phyloP scores from a whole-genome alignment of 1,140 invertebrate species.

The Drosophila kanapiae region DNA sequence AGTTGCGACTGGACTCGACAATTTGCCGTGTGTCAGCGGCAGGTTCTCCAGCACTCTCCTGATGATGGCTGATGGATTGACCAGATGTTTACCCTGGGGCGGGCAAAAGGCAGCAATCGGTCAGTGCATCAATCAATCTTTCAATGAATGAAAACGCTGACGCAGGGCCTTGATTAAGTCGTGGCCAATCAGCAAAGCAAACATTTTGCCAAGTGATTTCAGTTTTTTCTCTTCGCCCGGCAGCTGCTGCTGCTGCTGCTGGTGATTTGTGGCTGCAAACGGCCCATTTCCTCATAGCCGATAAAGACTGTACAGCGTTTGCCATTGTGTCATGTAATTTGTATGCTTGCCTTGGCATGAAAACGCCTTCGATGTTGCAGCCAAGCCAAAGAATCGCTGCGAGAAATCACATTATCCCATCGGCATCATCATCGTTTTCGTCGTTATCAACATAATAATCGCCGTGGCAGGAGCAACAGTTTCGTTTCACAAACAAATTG shows the following conservation, averaged over 20 bases:
- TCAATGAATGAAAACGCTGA: conserved; percentile 58
- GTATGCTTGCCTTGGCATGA: conserved; percentile 42
- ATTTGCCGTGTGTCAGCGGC: conserved; percentile 52
- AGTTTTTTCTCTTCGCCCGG: not conserved
- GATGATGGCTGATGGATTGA: conserved; percentile 55
- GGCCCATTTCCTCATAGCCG: conserved; percentile 15
- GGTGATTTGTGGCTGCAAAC: conserved; percentile 11
- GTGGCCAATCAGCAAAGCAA: conserved; percentile 62
- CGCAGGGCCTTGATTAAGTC: conserved; percentile 56
- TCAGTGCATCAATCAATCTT: conserved; percentile 59
- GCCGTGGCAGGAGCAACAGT: conserved; percentile 39
- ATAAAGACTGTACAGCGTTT: conserved; percentile 17
- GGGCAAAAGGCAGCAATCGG: conserved; percentile 27
- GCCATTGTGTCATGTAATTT: conserved; percentile 48
- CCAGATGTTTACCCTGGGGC: conserved; percentile 51
- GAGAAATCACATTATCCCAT: conserved; percentile 57
- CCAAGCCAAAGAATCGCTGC: conserved; percentile 38
- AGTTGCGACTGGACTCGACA: conserved; percentile 49
- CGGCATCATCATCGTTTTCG: conserved; percentile 38
- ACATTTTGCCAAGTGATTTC: conserved; percentile 55
- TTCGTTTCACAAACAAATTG: conserved; percentile 51
- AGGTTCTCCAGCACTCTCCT: conserved; percentile 11
- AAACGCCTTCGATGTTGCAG: conserved; percentile 27
- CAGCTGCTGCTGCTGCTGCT: not conserved
- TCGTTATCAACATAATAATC: conserved; percentile 28